phyloP scores from a whole-genome alignment of 2,797 vertebrate species.

The Lemur catta region DNA sequence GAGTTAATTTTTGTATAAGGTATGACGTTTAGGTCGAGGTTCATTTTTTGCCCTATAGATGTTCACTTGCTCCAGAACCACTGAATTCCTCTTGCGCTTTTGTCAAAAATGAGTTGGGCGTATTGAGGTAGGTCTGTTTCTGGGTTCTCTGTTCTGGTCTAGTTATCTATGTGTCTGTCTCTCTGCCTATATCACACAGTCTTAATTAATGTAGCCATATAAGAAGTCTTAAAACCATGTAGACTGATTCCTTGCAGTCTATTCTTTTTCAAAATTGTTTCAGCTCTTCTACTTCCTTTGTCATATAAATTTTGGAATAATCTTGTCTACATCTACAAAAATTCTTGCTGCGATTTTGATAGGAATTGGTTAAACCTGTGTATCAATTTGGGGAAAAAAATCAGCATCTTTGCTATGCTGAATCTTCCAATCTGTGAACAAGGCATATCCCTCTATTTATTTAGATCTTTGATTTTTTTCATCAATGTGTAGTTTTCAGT shows the following conservation, averaged over 20 bases:
- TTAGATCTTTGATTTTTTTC: not conserved
- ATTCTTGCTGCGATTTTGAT: not conserved
- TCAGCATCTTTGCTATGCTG: not conserved
- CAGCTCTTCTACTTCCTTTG: not conserved
- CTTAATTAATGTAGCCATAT: not conserved
- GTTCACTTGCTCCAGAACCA: not conserved
- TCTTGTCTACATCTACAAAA: not conserved
- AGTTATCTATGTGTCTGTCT: not conserved
- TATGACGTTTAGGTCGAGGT: not conserved
- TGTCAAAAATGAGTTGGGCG: not conserved
- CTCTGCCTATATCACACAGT: not conserved
- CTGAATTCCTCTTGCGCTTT: not conserved
- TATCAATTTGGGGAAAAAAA: not conserved
- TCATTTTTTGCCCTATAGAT: not conserved
- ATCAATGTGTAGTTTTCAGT: not conserved
- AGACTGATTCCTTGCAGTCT: not conserved
- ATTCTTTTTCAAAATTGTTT: not conserved
- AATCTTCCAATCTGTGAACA: not conserved
- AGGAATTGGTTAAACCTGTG: not conserved
- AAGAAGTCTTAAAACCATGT: not conserved
- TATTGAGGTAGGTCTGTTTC: not conserved
- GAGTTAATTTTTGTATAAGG: not conserved
- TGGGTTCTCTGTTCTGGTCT: not conserved
- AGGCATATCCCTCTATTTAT: not conserved
- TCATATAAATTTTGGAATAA: not conserved